Percentiles rank a stretch among this genome's conserved stretches.
These are phyloP conservation scores for Todus mexicanus DNA, from an alignment of 2,797 vertebrate species.

Conservation along the genomic window DNA sequence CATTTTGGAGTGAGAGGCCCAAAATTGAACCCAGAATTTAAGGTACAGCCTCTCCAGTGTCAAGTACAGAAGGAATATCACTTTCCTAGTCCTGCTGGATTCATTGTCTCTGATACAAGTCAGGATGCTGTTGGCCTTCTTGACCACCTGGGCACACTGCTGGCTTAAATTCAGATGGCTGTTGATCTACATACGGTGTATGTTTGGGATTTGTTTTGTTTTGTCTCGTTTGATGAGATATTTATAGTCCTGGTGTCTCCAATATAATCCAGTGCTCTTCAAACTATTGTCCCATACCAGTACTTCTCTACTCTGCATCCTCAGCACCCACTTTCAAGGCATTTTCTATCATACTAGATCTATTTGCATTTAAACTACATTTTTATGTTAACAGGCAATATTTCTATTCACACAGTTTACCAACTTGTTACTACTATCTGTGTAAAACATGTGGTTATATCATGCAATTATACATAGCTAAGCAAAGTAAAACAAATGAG, in stretches of 20 bases:
- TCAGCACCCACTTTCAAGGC: not conserved
- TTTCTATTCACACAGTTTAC: not conserved
- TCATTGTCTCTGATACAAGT: no score
- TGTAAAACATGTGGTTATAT: not conserved
- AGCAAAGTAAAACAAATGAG: not conserved
- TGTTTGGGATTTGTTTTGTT: not conserved
- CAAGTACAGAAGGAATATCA: no score
- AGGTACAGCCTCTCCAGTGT: no score
- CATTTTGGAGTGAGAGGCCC: no score
- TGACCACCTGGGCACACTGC: no score
- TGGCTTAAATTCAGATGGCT: no score
- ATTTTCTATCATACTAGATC: not conserved
- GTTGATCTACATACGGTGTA: not conserved
- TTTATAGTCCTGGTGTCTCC: not conserved
- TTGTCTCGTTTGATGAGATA: not conserved
- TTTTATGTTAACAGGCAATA: not conserved
- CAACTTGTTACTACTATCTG: not conserved
- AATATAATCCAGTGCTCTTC: not conserved
- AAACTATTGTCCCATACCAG: not conserved
- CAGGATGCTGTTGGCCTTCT: no score
- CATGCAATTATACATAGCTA: not conserved
- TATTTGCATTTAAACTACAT: not conserved
- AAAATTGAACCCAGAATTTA: no score
- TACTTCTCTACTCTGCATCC: not conserved
- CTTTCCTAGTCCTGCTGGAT: no score